Conservation (phyloP, 2,797 vertebrate genomes). For the Mionectes olivaceus region DNA sequence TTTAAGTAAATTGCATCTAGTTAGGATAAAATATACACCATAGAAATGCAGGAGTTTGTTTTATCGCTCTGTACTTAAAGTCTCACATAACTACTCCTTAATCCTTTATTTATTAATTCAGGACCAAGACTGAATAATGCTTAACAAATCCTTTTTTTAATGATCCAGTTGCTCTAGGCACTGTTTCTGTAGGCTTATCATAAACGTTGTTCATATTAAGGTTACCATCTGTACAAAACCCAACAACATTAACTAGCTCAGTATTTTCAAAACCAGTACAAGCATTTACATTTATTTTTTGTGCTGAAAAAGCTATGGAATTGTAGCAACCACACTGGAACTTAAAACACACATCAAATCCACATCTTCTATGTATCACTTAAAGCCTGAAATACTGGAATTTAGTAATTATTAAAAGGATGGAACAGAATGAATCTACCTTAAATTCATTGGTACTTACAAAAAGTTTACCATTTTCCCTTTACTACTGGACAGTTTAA, state of each 20-base stretch:
- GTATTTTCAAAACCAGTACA: background rate
- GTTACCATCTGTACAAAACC: background rate
- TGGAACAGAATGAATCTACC: background rate
- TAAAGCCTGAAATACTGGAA: background rate
- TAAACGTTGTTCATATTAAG: background rate
- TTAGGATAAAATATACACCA: conserved; percentile 64
- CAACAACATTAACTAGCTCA: background rate
- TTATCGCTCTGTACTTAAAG: conserved; percentile 45
- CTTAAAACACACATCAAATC: background rate
- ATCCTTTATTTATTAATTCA: conserved; percentile 55
- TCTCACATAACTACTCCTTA: conserved; percentile 44
- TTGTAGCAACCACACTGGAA: background rate
- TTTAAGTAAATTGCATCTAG: conserved; percentile 79
- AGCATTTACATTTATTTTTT: background rate
- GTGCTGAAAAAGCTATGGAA: background rate
- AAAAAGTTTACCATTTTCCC: background rate
- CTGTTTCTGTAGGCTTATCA: background rate
- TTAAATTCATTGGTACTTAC: background rate
- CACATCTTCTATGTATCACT: background rate
- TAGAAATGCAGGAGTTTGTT: conserved; percentile 48
- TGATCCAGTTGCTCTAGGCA: background rate
- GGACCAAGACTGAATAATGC: background rate
- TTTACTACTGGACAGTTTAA: background rate
- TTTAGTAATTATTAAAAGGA: background rate
- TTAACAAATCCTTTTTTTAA: background rate